phyloP scores from a whole-genome alignment of 2,797 vertebrate species.

The Podargus strigoides region DNA sequence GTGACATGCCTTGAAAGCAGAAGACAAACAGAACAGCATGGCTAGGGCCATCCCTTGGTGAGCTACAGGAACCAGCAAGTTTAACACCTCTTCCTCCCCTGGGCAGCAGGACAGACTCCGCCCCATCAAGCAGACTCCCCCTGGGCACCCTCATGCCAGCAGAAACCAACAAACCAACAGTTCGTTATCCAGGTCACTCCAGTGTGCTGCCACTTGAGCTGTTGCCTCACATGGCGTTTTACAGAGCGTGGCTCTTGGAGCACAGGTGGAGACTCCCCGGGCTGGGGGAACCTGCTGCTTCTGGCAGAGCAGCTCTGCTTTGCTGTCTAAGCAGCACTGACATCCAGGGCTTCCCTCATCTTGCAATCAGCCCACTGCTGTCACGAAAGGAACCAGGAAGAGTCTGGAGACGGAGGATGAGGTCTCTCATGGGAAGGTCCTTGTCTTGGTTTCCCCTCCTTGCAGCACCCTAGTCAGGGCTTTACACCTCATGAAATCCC shows the following conservation, averaged over 20 bases:
- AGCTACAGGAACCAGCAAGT: not conserved
- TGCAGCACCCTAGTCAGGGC: not conserved
- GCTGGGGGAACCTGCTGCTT: not conserved
- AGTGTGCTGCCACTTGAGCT: not conserved
- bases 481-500: not conserved
- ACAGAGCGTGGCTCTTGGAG: rapidly evolving
- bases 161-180: constrained; percentile 2
- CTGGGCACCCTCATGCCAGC: not conserved
- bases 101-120: not conserved
- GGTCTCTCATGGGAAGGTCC: not conserved
- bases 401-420: not conserved
- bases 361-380: not conserved
- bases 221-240: not conserved
- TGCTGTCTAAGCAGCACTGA: not conserved
- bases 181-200: not conserved
- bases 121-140: not conserved
- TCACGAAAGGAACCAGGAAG: not conserved
- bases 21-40: not conserved
- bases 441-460: not conserved
- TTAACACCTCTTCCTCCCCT: not conserved
- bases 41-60: not conserved
- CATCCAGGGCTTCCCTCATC: not conserved
- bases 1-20: not conserved
- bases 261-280: not conserved
- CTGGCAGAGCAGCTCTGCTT: not conserved